These are phyloP conservation scores for Diabrotica undecimpunctata DNA, from an alignment of 1,140 invertebrate species.

Conservation along the genomic window DNA sequence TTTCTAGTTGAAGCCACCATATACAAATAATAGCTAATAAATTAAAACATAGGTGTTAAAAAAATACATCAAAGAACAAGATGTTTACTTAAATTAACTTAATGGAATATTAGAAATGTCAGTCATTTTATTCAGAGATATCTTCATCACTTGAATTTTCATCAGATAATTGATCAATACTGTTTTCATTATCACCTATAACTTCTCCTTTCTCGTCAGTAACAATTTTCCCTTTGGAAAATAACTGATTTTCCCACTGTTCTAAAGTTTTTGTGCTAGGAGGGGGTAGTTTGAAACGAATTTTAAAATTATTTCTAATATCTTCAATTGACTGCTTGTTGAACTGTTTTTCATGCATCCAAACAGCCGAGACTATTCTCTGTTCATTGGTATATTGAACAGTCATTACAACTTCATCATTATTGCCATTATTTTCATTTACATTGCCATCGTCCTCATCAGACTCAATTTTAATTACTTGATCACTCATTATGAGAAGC, in stretches of 20 bases:
- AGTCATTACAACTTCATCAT: too few relatives aligned
- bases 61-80: too few relatives aligned
- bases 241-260: slow-evolving; percentile 36
- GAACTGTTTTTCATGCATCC: slow-evolving; percentile 36
- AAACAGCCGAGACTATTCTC: slow-evolving; percentile 35
- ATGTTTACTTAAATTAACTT: too few relatives aligned
- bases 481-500: too few relatives aligned
- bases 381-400: slow-evolving; percentile 31
- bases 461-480: too few relatives aligned
- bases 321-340: slow-evolving; percentile 37
- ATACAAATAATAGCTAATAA: too few relatives aligned
- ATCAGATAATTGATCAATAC: not conserved
- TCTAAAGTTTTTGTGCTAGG: slow-evolving; percentile 31
- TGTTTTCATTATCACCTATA: not conserved
- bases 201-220: slow-evolving; percentile 22
- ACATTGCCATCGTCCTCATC: too few relatives aligned
- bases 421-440: too few relatives aligned
- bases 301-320: slow-evolving; percentile 34
- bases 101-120: too few relatives aligned
- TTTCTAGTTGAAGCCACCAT: too few relatives aligned
- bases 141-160: not conserved
- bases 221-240: slow-evolving; percentile 27
- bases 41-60: too few relatives aligned
- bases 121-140: not conserved
- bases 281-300: slow-evolving; percentile 29